These are phyloP conservation scores for Jacana jacana DNA, from an alignment of 2,113 vertebrate species.

Conservation along the genomic window DNA sequence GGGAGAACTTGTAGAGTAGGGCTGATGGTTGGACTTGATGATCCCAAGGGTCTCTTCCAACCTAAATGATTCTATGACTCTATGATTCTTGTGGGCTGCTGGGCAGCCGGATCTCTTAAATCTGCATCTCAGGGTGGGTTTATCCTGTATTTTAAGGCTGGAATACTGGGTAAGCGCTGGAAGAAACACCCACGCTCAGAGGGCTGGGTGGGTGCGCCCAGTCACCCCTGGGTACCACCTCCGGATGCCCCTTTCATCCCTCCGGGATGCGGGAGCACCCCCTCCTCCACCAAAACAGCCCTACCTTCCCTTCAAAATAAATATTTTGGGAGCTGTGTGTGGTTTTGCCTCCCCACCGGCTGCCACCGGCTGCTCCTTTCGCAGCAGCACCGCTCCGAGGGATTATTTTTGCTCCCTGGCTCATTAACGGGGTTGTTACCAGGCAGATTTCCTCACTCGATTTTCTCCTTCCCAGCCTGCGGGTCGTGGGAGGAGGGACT, in stretches of 20 bases:
- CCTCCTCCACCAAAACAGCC: background rate
- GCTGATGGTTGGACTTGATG: too few relatives aligned
- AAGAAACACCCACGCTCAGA: background rate
- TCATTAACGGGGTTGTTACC: constrained; percentile 54
- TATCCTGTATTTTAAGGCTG: background rate
- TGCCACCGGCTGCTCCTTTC: constrained; percentile 24
- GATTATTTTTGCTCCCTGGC: constrained; percentile 34
- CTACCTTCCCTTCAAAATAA: background rate
- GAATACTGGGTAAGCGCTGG: background rate
- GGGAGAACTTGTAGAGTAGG: too few relatives aligned
- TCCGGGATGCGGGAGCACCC: background rate
- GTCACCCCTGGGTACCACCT: background rate
- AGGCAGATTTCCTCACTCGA: constrained; percentile 68
- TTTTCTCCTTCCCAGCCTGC: constrained; percentile 13
- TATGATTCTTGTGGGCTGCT: background rate
- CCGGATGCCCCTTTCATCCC: background rate
- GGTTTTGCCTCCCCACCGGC: background rate
- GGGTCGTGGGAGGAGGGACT: constrained; percentile 54
- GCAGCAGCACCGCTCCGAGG: background rate
- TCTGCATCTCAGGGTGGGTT: fast-evolving
- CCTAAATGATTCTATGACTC: too few relatives aligned
- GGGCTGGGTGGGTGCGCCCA: background rate
- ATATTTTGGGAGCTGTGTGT: background rate
- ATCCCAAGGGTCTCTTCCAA: too few relatives aligned
- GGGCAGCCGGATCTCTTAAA: background rate